Evolutionary conservation across 2,797 vertebrate genomes (phyloP).

Genomic region (Numenius phaeopus): DNA sequence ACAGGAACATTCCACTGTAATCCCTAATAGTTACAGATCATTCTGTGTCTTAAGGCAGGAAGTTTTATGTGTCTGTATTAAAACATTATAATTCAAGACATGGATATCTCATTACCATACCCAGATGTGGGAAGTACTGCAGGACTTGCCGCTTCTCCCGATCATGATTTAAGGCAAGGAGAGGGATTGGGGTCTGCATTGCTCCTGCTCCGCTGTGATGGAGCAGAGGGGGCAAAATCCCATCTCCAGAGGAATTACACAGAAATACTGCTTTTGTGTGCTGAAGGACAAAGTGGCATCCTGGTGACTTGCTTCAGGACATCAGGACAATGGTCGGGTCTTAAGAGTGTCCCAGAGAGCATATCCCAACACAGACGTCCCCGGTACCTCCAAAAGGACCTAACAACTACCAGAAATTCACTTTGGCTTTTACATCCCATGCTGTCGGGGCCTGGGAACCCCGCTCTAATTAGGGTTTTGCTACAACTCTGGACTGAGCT

Average conservation of each 20-base stretch:
- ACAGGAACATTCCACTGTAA: slow-evolving; percentile 39
- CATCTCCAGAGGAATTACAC: rapidly evolving
- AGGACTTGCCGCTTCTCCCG: slow-evolving; percentile 4
- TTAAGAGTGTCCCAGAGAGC: background rate
- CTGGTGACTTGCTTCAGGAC: background rate
- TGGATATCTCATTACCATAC: slow-evolving; percentile 7
- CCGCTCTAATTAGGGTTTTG: background rate
- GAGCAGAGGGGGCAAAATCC: background rate
- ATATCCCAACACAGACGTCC: background rate
- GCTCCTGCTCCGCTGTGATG: background rate
- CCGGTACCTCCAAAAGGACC: background rate
- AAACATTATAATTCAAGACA: slow-evolving; percentile 50
- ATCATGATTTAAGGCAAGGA: background rate
- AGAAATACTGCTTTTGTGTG: background rate
- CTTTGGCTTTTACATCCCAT: background rate
- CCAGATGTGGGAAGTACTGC: slow-evolving; percentile 6
- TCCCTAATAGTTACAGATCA: slow-evolving; percentile 54
- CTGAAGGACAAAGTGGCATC: background rate
- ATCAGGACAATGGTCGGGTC: background rate
- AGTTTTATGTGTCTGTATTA: slow-evolving; percentile 50
- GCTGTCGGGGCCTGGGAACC: background rate
- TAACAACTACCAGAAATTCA: background rate
- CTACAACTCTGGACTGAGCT: background rate
- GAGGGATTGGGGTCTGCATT: background rate
- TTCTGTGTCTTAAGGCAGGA: slow-evolving; percentile 51